Base-by-base conservation (phyloP, 2,797 vertebrate species). In the Limosa lapponica region DNA sequence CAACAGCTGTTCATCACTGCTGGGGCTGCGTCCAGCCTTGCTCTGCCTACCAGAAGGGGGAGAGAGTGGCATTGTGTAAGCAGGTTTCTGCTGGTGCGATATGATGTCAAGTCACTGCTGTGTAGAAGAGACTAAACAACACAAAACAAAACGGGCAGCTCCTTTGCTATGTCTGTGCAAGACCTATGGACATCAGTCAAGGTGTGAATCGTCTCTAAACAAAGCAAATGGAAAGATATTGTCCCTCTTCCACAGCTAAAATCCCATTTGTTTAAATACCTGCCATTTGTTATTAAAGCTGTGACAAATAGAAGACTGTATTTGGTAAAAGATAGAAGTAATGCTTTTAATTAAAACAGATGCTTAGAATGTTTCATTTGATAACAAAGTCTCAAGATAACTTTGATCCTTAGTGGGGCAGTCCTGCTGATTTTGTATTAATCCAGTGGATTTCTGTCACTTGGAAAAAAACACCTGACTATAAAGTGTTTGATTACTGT, bases 351-450 rank as follows among this genome's bases (percentile, higher is more conserved):
- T 96, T 90, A 87, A 96, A 95, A 73, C 34, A 93, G 89, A 89
- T 92, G 82, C 86, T 93, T 96, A 89, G 72, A 91, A 89, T 93
- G 61, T 91, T 96, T 96, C 30, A 23, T 82, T 95, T 95, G 90
- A 96, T 95, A 89, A 83, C 71, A 37, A 97, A 97, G 77, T 91
- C 84, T 96, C 81, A 62, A 97, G 97, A 98, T 97, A 97, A 94
- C 94, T 96, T 96, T 90, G 79, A 86, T 97, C 86, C 79, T 82
- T 94, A 95, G 75, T n/a, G 54, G 94, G 75, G 75, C 91, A 39
- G 8, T 72, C 82, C 51, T 71, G 67, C 69, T 89, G 82, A 87
- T 93, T 87, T 91, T 95, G 28, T 82, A 84, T 93, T 94, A 97
- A 97, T 97, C 90, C 75, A 32, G 49, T 79, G 89, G 77, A 88